Evolutionary conservation across 2,797 vertebrate species (phyloP).

Genomic region (Lithobates sylvaticus): DNA sequence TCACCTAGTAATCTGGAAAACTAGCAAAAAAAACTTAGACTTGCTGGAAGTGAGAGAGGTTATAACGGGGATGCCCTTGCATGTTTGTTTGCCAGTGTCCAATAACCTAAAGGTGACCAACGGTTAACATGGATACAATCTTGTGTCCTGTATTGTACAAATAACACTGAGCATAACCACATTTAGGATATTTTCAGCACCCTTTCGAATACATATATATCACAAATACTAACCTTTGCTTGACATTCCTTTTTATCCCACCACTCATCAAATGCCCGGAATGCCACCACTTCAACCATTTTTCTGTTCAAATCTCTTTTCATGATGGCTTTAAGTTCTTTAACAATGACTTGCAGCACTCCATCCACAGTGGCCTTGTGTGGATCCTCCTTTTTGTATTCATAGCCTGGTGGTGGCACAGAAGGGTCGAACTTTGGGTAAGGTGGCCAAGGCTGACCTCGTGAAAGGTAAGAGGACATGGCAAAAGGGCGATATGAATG

Average conservation of each 20-base stretch:
- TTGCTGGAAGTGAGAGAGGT: too few relatives aligned
- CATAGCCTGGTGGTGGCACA: conserved; percentile 92
- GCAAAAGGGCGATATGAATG: conserved; percentile 85
- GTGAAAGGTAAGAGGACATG: conserved; percentile 77
- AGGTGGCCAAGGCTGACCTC: conserved; percentile 88
- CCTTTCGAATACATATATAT: neutral
- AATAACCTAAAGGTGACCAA: too few relatives aligned
- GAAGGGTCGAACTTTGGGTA: conserved; percentile 96
- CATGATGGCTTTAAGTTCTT: conserved; percentile 98
- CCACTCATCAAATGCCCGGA: conserved; percentile 97
- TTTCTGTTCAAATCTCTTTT: conserved; percentile 97
- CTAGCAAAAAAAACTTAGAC: too few relatives aligned
- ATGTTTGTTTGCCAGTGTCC: too few relatives aligned
- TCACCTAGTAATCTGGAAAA: too few relatives aligned
- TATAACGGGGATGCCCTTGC: too few relatives aligned
- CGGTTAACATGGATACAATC: too few relatives aligned
- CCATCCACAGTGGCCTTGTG: conserved; percentile 97
- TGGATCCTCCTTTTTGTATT: conserved; percentile 94
- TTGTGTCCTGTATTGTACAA: too few relatives aligned
- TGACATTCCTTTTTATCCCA: conserved; percentile 97
- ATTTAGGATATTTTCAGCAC: too few relatives aligned
- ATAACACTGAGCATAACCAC: too few relatives aligned
- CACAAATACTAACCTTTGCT: conserved; percentile 83
- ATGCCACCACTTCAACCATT: conserved; percentile 98
- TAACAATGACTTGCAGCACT: conserved; percentile 92